A percentile compares a stretch with the other conserved stretches of the same genome.
Conservation (phyloP, 2,888 invertebrate species). For the Drymonia ruficornis region DNA sequence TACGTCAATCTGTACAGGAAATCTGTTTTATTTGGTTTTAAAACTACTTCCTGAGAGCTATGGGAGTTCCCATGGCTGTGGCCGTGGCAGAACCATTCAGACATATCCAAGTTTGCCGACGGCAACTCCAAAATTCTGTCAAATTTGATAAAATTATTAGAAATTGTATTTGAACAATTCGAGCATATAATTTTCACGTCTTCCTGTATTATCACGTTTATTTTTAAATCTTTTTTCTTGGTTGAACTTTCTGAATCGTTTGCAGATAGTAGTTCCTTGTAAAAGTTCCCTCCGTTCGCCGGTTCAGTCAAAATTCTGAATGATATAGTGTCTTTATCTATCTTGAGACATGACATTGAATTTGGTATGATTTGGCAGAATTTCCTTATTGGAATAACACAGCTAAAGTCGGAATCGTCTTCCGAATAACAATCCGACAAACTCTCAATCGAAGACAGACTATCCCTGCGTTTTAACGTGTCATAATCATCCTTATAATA, state of each 20-base stretch:
- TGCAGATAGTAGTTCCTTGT: slow-evolving; percentile 65
- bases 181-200: slow-evolving; percentile 66
- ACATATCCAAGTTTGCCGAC: slow-evolving; percentile 83
- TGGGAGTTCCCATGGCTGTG: slow-evolving; percentile 57
- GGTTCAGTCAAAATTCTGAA: slow-evolving; percentile 79
- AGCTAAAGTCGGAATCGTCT: slow-evolving; percentile 63
- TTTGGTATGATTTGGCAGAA: slow-evolving; percentile 79
- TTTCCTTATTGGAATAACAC: slow-evolving; percentile 66
- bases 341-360: slow-evolving; percentile 79
- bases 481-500: slow-evolving; percentile 61
- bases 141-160: slow-evolving; percentile 78
- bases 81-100: slow-evolving; percentile 88
- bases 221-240: slow-evolving; percentile 51
- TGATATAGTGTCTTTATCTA: slow-evolving; percentile 74
- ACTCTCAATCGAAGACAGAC: slow-evolving; percentile 77
- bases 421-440: slow-evolving; percentile 74
- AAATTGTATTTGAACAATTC: slow-evolving; percentile 74
- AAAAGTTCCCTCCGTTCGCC: slow-evolving; percentile 75
- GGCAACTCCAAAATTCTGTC: slow-evolving; percentile 86
- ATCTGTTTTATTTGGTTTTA: slow-evolving; percentile 81
- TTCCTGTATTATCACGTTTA: slow-evolving; percentile 59
- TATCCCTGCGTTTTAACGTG: slow-evolving; percentile 60
- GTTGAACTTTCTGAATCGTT: slow-evolving; percentile 40
- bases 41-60: slow-evolving; percentile 35
- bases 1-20: slow-evolving; percentile 85